Percentiles rank a stretch among this genome's conserved stretches.
These are phyloP conservation scores for Liodrosophila aerea DNA, from an alignment of 2,888 invertebrate species.

Conservation along the genomic window DNA sequence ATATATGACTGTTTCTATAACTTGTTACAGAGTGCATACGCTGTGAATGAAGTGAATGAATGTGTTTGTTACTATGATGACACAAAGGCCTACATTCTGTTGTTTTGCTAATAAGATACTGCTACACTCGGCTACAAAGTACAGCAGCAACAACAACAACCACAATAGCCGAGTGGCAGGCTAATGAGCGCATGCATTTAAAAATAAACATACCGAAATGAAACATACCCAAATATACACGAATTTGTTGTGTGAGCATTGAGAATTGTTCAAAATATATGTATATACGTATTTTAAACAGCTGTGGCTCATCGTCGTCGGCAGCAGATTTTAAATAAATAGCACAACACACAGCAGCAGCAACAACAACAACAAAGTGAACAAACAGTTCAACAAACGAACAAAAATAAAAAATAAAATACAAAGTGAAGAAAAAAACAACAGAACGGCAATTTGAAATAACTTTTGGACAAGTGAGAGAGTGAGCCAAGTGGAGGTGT, in stretches of 20 bases:
- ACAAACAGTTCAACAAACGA: slow-evolving; percentile 24
- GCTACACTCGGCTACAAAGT: no score
- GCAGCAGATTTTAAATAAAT: slow-evolving; percentile 57
- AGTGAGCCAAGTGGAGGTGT: slow-evolving; percentile 47
- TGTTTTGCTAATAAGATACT: slow-evolving; percentile 34
- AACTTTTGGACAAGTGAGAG: slow-evolving; percentile 69
- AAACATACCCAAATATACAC: slow-evolving; percentile 74
- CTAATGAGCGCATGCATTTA: slow-evolving; percentile 76
- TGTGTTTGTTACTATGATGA: slow-evolving; percentile 57
- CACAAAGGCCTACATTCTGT: slow-evolving; percentile 69
- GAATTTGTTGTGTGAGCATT: slow-evolving; percentile 38
- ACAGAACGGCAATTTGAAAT: slow-evolving; percentile 40
- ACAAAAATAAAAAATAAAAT: slow-evolving; percentile 34
- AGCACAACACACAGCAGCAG: slow-evolving; percentile 38
- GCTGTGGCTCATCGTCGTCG: slow-evolving; percentile 74
- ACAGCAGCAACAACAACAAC: slow-evolving; percentile 17
- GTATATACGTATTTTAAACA: slow-evolving; percentile 74
- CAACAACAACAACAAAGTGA: slow-evolving; percentile 29
- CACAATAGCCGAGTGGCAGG: slow-evolving; percentile 24
- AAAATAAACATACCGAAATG: slow-evolving; percentile 71
- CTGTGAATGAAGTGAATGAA: slow-evolving; percentile 12
- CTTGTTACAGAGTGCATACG: slow-evolving; percentile 17
- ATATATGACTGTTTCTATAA: slow-evolving; percentile 8
- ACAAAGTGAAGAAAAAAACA: slow-evolving; percentile 22
- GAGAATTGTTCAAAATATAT: slow-evolving; percentile 56